Evolutionary conservation across 2,888 invertebrate genomes (phyloP), one percentile per base, ranked within the genome.

Genomic region (Macrosoma leucophasiata): DNA sequence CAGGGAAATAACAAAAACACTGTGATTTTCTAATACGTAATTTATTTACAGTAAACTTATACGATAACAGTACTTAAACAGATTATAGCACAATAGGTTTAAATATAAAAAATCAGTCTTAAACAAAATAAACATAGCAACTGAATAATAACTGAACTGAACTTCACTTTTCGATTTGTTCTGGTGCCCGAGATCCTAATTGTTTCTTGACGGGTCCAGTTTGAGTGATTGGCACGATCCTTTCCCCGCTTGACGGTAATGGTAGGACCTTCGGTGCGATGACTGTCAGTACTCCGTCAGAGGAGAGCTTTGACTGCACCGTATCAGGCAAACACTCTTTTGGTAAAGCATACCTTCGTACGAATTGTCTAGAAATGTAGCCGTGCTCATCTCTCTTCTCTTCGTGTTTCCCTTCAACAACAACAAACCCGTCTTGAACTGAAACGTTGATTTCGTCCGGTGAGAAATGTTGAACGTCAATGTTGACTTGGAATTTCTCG

Each of bases 371-470:
- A 0, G 91, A 89, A 19, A 93, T 85, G 42, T 84, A 90, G 0
- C 93, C 93, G 53, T 91, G 90, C 6, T 89, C 86, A 46, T 93
- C 93, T 33, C 85, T 81, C 50, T 88, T 90, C 52, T 94, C 93
- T 46, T 92, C 91, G 50, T 94, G 94, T 57, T 90, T 92, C 0
- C 91, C 93, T 62, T 93, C 90, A 2, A 92, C 84, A 1, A 91
- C 78, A 4, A 94, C 86, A 6, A 81, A 79, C 18, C 89, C 86
- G 27, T 91, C 89, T 0, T 88, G 75, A 0, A 91, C 91, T 65
- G 91, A 93, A 0, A 94, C 93, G 1, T 82, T 85, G 10, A 95
- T 86, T 63, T 94, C 94, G 24, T 89, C 87, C 0, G 94, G 94
- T 1, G 87, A 68, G 50, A 93, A 94, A 50, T 93, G 91, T 45